Base-by-base conservation (phyloP, 2,113 vertebrate genomes). In the Embiotoca jacksoni region DNA sequence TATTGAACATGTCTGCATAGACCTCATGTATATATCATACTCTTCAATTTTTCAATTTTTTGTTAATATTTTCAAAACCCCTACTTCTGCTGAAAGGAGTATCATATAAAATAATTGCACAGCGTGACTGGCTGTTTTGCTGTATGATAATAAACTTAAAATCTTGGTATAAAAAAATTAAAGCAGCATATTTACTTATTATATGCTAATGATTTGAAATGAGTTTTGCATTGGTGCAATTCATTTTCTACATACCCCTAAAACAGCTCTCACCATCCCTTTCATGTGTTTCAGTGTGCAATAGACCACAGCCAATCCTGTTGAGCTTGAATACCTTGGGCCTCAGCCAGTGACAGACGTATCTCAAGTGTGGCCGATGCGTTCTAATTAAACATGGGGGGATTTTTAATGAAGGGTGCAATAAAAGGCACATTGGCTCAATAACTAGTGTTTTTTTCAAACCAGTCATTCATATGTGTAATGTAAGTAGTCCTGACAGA, bases 341-440 rank as follows among this genome's bases (percentile, higher is more conserved):
- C 75, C 56, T 87, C 62, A 67, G 79, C 75, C 86, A 84, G 78
- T 78, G 75, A 88, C 88, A 86, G 84, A 30, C 39, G 72, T 60
- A 83, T 44, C 78, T 91, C 82, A 89, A 92, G 94, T 88, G 91
- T 81, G 69, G 85, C 58, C 53, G 86, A 87, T 81, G 77, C 85
- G 68, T 86, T 91, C 84, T 93, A 93, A 95, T 95, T 92, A 94
- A 93, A 85, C 90, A 88, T 87, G 47, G 57, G 78, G 89, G 89
- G 88, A 83, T 82, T 91, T 88, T 86, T 86, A 93, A 93, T 93
- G 80, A 92, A 78, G 71, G 72, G 32, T 55, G 50, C 82, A 80
- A 91, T 91, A 87, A 92, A 92, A 94, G 83, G 64, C 64, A 80
- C 63, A 78, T 71, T 83, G 80, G 72, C 64, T 80, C 56, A 71